phyloP scores from a whole-genome alignment of 2,888 invertebrate genomes.

The Drosophila robusta region DNA sequence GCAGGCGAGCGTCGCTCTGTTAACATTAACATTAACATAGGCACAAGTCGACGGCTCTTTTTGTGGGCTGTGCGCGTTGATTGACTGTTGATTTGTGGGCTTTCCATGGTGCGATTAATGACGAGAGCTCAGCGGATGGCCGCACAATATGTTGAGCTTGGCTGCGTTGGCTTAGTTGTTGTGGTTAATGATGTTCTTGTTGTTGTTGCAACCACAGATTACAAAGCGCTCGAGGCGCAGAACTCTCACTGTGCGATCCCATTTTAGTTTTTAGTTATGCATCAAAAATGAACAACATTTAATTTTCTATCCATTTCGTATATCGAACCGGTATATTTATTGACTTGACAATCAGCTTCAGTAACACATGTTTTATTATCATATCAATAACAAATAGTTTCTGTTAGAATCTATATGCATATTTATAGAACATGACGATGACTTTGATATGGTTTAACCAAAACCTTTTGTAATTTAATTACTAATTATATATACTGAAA shows the following conservation, averaged over 20 bases:
- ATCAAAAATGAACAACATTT: slow-evolving; percentile 21
- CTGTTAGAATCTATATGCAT: slow-evolving; percentile 1
- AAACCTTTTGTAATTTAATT: slow-evolving; percentile 40
- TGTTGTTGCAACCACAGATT: slow-evolving; percentile 16
- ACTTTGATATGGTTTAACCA: slow-evolving; percentile 26
- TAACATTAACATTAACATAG: slow-evolving; percentile 13
- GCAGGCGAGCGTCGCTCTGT: slow-evolving; percentile 3
- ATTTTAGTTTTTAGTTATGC: slow-evolving; percentile 25
- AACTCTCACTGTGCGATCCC: slow-evolving; percentile 48
- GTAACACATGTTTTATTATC: slow-evolving; percentile 31
- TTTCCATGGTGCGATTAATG: slow-evolving; percentile 68
- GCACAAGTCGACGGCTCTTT: slow-evolving; percentile 1
- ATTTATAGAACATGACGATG: slow-evolving; percentile 27
- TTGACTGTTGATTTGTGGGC: slow-evolving; percentile 73
- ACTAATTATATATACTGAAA: slow-evolving; percentile 10
- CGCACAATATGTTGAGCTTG: slow-evolving; percentile 66
- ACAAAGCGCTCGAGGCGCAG: slow-evolving; percentile 29
- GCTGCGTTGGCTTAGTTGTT: slow-evolving; percentile 44
- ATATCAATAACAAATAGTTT: slow-evolving; percentile 31
- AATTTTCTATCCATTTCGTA: slow-evolving; percentile 18
- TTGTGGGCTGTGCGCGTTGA: slow-evolving; percentile 62
- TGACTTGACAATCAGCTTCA: slow-evolving; percentile 34
- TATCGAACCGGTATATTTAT: slow-evolving; percentile 36
- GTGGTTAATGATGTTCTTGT: slow-evolving; percentile 15
- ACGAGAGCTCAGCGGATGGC: slow-evolving; percentile 55